Percentiles rank a stretch among this genome's conserved stretches.
These are phyloP conservation scores for Lagenorhynchus albirostris DNA, from an alignment of 2,113 vertebrate species.

Conservation along the genomic window DNA sequence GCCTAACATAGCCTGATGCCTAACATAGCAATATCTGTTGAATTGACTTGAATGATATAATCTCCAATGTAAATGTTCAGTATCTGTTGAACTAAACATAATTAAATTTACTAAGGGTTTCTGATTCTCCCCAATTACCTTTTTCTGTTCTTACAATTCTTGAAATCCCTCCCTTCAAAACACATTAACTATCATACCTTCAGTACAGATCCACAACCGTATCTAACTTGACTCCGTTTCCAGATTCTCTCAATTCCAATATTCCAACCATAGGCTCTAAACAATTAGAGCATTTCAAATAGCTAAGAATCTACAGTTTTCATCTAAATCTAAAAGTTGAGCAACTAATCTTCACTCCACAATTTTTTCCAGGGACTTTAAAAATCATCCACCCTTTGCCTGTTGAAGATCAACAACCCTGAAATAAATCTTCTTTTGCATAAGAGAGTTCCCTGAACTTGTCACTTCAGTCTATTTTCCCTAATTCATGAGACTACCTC, in stretches of 20 bases:
- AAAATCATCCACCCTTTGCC: conserved; percentile 12
- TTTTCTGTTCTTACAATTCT: conserved; percentile 42
- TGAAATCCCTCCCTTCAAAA: conserved; percentile 43
- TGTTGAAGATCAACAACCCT: neutral
- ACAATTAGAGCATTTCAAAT: neutral
- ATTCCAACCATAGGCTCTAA: neutral
- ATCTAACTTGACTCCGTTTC: neutral
- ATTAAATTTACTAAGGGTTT: neutral
- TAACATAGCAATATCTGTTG: neutral
- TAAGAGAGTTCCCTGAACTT: conserved; percentile 12
- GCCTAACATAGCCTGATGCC: neutral
- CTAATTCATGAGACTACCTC: conserved; percentile 24
- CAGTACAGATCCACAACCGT: neutral
- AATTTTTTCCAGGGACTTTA: conserved; percentile 21
- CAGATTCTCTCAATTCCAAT: conserved; percentile 26
- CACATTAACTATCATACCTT: neutral
- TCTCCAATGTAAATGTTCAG: neutral
- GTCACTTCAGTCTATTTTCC: conserved; percentile 12
- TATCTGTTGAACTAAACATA: neutral
- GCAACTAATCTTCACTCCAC: neutral
- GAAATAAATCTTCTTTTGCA: conserved; percentile 44
- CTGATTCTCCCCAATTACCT: conserved; percentile 14
- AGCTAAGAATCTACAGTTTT: neutral
- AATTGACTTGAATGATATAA: conserved; percentile 21
- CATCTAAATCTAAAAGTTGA: neutral